Base-by-base conservation (phyloP, 1,140 invertebrate species). In the Diorhabda carinulata region DNA sequence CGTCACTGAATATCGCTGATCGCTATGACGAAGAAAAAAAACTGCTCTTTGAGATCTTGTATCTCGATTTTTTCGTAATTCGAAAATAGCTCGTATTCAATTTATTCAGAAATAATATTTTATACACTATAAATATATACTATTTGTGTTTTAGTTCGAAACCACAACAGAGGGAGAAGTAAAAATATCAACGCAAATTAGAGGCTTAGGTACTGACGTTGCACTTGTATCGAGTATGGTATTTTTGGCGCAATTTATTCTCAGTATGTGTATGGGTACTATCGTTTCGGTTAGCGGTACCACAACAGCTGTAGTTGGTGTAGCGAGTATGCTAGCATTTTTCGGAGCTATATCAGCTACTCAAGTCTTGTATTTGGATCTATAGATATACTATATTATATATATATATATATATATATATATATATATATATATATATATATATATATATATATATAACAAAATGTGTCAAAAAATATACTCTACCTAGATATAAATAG, bases 211-310 rank as follows among this genome's bases (percentile, higher is more conserved):
- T 2, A 98, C 96, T 0, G 96, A 98, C 79, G 88, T 98, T 0
- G 95, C 95, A 1, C 90, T 97, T 66, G 91, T 98, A 40, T 95
- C 93, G 72, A 94, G 92, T 74, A 97, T 97, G 92, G 95, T 98
- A 2, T 98, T 98, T 81, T 84, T 97, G 57, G 96, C 95, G 1
- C 96, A 98, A 82, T 95, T 98, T 74, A 83, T 94, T 6, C 84
- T 98, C 3, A 96, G 95, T 0, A 84, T 93, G 57, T 90, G 89
- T 71, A 92, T 97, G 85, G 96, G 96, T 0, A 89, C 88, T 4
- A 91, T 97, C 59, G 90, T 98, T 2, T 88, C 88, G 57, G 78
- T 86, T 2, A 89, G 90, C 2, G 91, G 91, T 43, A 94, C 93
- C n/a, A 95, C 94, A 0, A 92, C 94, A 0, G 91, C 93, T 0